Evolutionary conservation across 2,797 vertebrate genomes (phyloP), one percentile per base, ranked within the genome.

Genomic region (Taenioides sp.): DNA sequence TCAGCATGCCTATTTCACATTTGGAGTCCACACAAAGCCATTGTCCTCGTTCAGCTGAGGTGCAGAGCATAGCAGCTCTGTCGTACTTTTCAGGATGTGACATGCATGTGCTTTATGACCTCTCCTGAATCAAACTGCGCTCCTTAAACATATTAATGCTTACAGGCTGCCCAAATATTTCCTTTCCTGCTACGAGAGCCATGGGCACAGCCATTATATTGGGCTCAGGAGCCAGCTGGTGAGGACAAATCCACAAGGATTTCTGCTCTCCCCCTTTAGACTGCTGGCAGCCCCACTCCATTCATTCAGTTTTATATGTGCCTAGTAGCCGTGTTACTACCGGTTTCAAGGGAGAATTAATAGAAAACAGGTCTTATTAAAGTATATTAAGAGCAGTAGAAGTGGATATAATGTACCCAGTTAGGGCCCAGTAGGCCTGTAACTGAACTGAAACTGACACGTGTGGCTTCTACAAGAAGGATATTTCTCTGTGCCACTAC

Each of bases 361-460:
- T 93, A 88, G 18, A 82, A 93, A 94, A 85, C 93, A 94, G 93
- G 71, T 89, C 91, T 92, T 94, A 94, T 94, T 94, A 94, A 93
- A 93, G 83, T 86, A 87, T 83, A 89, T 92, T 90, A 87, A 87
- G 84, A 91, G 79, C 86, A 73, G 77, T 89, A 79, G 84, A 89
- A 87, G 67, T 86, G 89, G 86, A 87, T 91, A 79, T 92, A 91
- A 88, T 90, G 86, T 88, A 88, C 89, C 84, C 86, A 81, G 66
- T 71, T 34, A 84, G 81, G 87, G 77, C 91, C 91, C 90, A 91
- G 73, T 92, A 87, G 91, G 89, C 85, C 70, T 81, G 88, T 91
- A 90, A 93, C 83, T 78, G 74, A 85, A 84, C 87, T 84, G 76
- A 67, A 74, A 79, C 83, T 90, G 90, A 92, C 86, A 92, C 84